These are phyloP conservation scores for Idaea aversata DNA, from an alignment of 2,888 invertebrate species.

Conservation along the genomic window DNA sequence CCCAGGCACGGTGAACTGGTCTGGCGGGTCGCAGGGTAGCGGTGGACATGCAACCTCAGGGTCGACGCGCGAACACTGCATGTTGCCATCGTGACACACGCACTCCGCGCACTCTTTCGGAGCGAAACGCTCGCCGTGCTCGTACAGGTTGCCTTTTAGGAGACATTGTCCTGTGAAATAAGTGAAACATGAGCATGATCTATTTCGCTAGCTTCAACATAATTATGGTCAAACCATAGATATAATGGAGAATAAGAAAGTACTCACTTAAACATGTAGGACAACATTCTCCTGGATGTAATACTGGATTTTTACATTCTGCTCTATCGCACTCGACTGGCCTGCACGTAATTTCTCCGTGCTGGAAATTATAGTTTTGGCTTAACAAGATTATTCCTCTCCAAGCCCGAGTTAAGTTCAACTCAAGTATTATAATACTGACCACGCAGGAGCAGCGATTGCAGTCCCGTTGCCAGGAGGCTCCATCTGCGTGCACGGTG, in stretches of 20 bases:
- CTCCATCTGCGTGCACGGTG: slow-evolving; percentile 89
- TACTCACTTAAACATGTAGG: slow-evolving; percentile 91
- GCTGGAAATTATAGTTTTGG: slow-evolving; percentile 72
- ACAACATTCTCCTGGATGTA: slow-evolving; percentile 90
- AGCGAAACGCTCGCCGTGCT: slow-evolving; percentile 88
- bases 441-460: slow-evolving; percentile 94
- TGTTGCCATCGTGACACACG: slow-evolving; percentile 89
- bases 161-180: slow-evolving; percentile 84
- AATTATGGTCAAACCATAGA: not conserved
- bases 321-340: slow-evolving; percentile 89
- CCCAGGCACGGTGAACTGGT: slow-evolving; percentile 90
- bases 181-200: too few relatives aligned
- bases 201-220: not conserved
- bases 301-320: slow-evolving; percentile 90
- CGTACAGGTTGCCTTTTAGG: slow-evolving; percentile 84
- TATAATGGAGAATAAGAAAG: not conserved
- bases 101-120: slow-evolving; percentile 90
- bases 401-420: not conserved
- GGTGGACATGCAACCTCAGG: slow-evolving; percentile 88
- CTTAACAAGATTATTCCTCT: not conserved
- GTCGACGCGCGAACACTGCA: slow-evolving; percentile 87
- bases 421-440: slow-evolving; percentile 43
- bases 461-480: slow-evolving; percentile 92
- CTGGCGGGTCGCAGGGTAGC: slow-evolving; percentile 86
- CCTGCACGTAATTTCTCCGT: slow-evolving; percentile 91